Base-by-base conservation (phyloP, 2,113 vertebrate species). In the Hydrolagus affinis region DNA sequence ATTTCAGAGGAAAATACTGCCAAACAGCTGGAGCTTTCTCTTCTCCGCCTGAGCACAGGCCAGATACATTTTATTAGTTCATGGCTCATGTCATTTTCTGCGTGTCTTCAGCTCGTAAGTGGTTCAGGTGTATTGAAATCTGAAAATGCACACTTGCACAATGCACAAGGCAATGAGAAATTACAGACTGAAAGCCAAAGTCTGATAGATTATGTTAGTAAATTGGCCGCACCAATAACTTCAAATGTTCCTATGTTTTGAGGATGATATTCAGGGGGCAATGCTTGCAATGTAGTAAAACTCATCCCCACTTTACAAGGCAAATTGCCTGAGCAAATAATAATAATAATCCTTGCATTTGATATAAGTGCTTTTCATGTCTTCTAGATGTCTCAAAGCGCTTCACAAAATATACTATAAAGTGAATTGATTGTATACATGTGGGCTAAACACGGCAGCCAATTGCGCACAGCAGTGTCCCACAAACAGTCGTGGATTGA, bases 1-100 rank as follows among this genome's bases (percentile, higher is more conserved):
- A 14, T 11, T 28, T 4, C 57, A 23, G 59, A 23, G 14, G 56
- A 25, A 77, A 59, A 60, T 23, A 28, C 8, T 0, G 15, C 21
- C 14, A 77, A 44, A 75, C 15, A 56, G 14, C 75, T n/a, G 74
- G 74, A 59, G 57, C 57, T 76, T 76, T n/a, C 44, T n/a, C 75
- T 60, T 6, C 6, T 44, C 11, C 21, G 25, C 44, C n/a, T 77
- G 44, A 44, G 2, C 44, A 1, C 44, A 44, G 44, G 56, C 75
- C 2, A 44, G 44, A 6, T 44, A 59, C 21, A 77, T 59, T 59
- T 44, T 44, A 44, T 44, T 44, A 44, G 44, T 44, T 60, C 25
- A 59, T 59, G 23, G 3, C 19, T 77, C 12, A 59, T 57, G 11
- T 4, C 44, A 25, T 60, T 9, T n/a, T 57, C n/a, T n/a, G 73